phyloP scores from a whole-genome alignment of 2,888 invertebrate genomes.

The Cylindroiulus punctatus region DNA sequence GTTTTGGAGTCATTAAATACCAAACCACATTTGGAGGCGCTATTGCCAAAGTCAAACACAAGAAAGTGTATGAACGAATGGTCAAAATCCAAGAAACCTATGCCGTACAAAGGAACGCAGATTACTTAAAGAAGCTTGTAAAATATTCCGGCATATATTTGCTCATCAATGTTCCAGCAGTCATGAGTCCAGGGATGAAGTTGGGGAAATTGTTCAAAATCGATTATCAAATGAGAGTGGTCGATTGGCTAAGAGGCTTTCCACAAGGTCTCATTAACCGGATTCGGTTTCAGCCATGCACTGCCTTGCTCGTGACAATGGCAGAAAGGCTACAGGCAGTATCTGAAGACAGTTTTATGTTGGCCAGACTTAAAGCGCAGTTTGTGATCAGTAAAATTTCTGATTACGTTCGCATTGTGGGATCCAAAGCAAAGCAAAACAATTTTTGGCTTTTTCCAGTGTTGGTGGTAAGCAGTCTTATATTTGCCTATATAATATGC shows the following conservation, averaged over 20 bases:
- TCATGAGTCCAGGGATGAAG: slow-evolving; percentile 62
- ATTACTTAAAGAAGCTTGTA: slow-evolving; percentile 64
- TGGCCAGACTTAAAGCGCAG: slow-evolving; percentile 63
- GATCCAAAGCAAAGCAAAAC: slow-evolving; percentile 62
- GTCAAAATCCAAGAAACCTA: slow-evolving; percentile 61
- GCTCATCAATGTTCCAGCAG: slow-evolving; percentile 62
- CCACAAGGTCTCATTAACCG: slow-evolving; percentile 62
- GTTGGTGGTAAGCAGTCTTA: slow-evolving; percentile 63
- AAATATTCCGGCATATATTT: slow-evolving; percentile 63
- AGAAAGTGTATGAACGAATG: slow-evolving; percentile 62
- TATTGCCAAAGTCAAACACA: slow-evolving; percentile 64
- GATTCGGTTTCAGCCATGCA: slow-evolving; percentile 64
- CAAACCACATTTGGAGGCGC: slow-evolving; percentile 66
- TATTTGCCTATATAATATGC: background rate
- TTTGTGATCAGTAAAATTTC: slow-evolving; percentile 64
- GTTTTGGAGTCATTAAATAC: slow-evolving; percentile 66
- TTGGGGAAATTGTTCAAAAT: slow-evolving; percentile 60
- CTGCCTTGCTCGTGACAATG: slow-evolving; percentile 64
- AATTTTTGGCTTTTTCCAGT: slow-evolving; percentile 67
- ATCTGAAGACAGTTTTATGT: slow-evolving; percentile 60
- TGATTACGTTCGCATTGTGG: slow-evolving; percentile 62
- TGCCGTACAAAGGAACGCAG: slow-evolving; percentile 61
- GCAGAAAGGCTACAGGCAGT: slow-evolving; percentile 61
- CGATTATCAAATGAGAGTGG: slow-evolving; percentile 63
- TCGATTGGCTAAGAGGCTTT: slow-evolving; percentile 64